phyloP scores from a whole-genome alignment of 2,797 vertebrate genomes.

The Halcyon badia region DNA sequence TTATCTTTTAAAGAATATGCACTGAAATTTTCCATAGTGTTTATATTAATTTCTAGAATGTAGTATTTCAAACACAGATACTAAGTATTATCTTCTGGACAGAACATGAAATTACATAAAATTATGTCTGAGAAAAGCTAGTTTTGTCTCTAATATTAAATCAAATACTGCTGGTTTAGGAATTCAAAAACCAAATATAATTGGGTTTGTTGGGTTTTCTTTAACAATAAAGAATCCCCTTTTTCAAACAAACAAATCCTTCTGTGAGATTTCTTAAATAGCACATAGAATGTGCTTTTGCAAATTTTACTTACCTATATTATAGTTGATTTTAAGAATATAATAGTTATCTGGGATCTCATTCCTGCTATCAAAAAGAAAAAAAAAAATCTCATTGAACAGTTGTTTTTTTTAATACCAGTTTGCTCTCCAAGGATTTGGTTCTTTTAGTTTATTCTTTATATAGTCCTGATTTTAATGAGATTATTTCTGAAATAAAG shows the following conservation, averaged over 20 bases:
- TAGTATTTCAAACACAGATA: background rate
- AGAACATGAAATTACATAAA: background rate
- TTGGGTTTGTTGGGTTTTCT: background rate
- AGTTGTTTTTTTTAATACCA: background rate
- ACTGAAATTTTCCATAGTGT: background rate
- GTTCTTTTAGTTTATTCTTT: background rate
- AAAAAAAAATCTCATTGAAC: too few relatives aligned
- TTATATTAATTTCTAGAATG: background rate
- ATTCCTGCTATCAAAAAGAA: background rate
- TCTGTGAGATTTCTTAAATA: background rate
- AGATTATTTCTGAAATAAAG: background rate
- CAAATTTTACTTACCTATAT: background rate
- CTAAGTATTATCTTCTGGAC: background rate
- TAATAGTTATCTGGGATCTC: background rate
- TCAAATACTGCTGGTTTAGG: background rate
- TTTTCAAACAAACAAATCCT: background rate
- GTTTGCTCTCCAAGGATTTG: background rate
- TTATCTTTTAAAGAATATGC: background rate
- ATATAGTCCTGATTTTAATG: background rate
- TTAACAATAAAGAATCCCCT: background rate
- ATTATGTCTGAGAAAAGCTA: background rate
- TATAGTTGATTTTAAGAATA: background rate
- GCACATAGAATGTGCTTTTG: background rate
- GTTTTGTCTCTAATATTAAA: background rate
- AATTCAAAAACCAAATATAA: background rate